Evolutionary conservation across 2,797 vertebrate species (phyloP).

Genomic region (Crypturellus tataupa): DNA sequence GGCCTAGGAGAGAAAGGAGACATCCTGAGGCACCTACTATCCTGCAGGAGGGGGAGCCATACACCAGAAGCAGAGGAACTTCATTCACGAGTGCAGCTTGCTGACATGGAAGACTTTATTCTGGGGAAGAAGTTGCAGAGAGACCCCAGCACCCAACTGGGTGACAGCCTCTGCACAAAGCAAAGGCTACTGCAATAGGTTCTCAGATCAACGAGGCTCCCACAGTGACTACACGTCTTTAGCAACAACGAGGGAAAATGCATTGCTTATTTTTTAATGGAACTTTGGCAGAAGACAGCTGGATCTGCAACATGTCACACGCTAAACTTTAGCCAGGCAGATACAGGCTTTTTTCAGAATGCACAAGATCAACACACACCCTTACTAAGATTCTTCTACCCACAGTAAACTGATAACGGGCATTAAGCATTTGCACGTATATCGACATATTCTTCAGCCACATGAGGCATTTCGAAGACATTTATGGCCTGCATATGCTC

Average conservation of each 20-base stretch:
- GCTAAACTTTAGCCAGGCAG: background rate
- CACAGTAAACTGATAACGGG: background rate
- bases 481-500: fast-evolving
- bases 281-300: background rate
- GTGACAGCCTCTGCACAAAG: background rate
- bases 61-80: background rate
- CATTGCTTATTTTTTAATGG: background rate
- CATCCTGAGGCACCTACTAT: background rate
- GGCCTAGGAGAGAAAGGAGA: background rate
- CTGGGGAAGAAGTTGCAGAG: background rate
- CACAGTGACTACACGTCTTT: background rate
- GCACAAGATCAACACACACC: background rate
- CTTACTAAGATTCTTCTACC: background rate
- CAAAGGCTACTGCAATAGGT: background rate
- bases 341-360: background rate
- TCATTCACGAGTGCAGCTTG: background rate
- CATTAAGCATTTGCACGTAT: background rate
- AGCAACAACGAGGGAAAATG: background rate
- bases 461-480: background rate
- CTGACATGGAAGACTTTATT: background rate
- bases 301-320: background rate
- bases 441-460: background rate
- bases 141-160: background rate
- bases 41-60: background rate
- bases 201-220: background rate